phyloP scores from a whole-genome alignment of 1,140 invertebrate species.

The Ceratosolen solmsi region DNA sequence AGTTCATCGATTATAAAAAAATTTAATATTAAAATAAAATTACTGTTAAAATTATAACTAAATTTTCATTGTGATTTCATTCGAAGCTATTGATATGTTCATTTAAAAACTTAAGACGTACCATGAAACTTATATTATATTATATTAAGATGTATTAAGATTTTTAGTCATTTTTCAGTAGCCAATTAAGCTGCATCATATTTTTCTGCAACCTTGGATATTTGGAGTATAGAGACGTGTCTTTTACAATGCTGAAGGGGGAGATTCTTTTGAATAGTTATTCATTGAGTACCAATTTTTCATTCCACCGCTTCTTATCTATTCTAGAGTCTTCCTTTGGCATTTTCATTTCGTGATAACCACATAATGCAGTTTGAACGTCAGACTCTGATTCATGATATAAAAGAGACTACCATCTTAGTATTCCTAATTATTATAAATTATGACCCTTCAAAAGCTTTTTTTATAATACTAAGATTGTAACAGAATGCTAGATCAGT shows the following conservation, averaged over 20 bases:
- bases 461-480: too few species aligned
- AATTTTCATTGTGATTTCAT: too few species aligned
- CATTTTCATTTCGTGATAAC: conserved; percentile 1
- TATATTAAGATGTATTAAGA: too few species aligned
- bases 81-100: too few species aligned
- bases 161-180: neutral
- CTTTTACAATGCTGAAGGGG: neutral
- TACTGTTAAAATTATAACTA: too few species aligned
- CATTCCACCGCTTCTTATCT: neutral
- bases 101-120: neutral
- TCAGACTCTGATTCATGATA: neutral
- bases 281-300: conserved; percentile 15
- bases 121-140: neutral
- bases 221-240: neutral
- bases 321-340: neutral
- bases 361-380: neutral
- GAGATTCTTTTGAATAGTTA: conserved; percentile 20
- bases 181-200: neutral
- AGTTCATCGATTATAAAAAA: too few species aligned
- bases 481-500: too few species aligned
- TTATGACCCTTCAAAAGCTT: neutral
- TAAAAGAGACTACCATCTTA: neutral
- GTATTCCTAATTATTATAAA: neutral
- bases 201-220: neutral
- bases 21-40: too few species aligned